Percentiles rank a stretch among this genome's conserved stretches.
phyloP scores from a whole-genome alignment of 2,113 vertebrate species.

The Stegostoma tigrinum region DNA sequence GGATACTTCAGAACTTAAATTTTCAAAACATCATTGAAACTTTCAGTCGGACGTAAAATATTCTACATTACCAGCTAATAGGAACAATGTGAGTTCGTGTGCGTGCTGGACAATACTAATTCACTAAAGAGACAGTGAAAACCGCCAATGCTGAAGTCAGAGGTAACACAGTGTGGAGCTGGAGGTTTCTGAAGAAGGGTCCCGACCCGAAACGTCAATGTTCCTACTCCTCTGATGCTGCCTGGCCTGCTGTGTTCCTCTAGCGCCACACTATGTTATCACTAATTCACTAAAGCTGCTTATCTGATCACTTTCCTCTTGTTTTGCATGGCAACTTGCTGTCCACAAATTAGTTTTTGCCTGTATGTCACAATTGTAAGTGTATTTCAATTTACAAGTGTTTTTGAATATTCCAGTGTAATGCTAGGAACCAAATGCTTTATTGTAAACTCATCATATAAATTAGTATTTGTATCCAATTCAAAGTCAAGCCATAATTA shows the following conservation, averaged over 20 bases:
- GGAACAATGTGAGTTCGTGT: neutral
- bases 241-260: no score
- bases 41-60: neutral
- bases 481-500: neutral
- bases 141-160: no score
- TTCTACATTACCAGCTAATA: neutral
- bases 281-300: neutral
- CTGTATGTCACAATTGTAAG: neutral
- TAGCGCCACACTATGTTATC: no score
- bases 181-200: no score
- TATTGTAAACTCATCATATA: neutral
- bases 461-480: neutral
- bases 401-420: neutral
- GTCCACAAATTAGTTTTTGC: neutral
- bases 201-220: no score
- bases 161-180: no score
- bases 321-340: neutral
- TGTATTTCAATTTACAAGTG: neutral
- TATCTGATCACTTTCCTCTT: neutral
- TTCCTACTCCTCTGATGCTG: no score
- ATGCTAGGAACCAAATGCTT: neutral
- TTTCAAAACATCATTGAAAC: neutral
- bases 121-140: no score
- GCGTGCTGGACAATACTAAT: neutral
- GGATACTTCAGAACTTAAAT: neutral